Percentiles rank a stretch among this genome's conserved stretches.
Conservation (phyloP, 2,113 vertebrate genomes). For the Saccopteryx bilineata region DNA sequence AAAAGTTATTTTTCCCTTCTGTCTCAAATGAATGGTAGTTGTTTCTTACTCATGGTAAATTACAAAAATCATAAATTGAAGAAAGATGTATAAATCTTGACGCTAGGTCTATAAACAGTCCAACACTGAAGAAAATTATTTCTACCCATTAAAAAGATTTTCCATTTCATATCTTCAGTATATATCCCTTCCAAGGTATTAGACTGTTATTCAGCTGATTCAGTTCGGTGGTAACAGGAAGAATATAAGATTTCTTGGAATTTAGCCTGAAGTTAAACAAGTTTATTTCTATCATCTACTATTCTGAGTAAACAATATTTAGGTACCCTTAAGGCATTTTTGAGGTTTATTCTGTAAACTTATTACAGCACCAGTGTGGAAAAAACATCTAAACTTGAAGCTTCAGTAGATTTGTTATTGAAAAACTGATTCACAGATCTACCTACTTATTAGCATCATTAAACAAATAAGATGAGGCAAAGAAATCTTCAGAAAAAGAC, state of each 20-base stretch:
- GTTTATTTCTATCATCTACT: constrained; percentile 71
- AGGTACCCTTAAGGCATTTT: constrained; percentile 71
- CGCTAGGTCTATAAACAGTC: not conserved
- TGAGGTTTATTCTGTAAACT: constrained; percentile 77
- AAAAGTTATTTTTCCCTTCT: constrained; percentile 37
- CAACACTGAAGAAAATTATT: not conserved
- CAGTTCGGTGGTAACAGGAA: constrained; percentile 23
- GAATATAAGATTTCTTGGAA: not conserved
- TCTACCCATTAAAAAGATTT: not conserved
- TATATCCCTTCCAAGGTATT: not conserved
- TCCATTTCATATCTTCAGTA: not conserved
- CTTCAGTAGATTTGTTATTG: constrained; percentile 57
- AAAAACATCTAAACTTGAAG: constrained; percentile 76
- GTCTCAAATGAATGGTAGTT: constrained; percentile 23
- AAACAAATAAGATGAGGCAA: constrained; percentile 61
- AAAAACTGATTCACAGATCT: constrained; percentile 70
- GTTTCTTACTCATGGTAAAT: constrained; percentile 42
- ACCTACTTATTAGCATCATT: constrained; percentile 57
- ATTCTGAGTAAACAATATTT: constrained; percentile 70
- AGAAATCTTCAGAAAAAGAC: constrained; percentile 61
- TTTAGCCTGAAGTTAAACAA: constrained; percentile 29
- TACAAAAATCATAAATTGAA: constrained; percentile 39
- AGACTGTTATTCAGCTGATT: not conserved
- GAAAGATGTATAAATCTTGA: constrained; percentile 46
- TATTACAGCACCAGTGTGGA: not conserved